phyloP scores from a whole-genome alignment of 2,888 invertebrate genomes.

The Dicycla oo region DNA sequence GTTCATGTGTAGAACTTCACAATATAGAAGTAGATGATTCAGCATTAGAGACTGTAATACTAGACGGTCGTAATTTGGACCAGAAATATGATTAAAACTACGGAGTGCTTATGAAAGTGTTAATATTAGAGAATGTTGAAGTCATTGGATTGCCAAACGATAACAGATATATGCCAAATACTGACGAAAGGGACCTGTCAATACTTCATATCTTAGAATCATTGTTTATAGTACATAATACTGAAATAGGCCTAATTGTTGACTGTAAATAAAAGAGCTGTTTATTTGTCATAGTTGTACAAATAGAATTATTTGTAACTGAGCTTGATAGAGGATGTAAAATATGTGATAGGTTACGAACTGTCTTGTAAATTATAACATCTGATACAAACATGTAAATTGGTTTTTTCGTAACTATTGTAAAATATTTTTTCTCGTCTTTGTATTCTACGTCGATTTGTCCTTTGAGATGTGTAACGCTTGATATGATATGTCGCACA shows the following conservation, averaged over 20 bases:
- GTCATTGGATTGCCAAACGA: conserved; percentile 77
- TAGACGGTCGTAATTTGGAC: conserved; percentile 50
- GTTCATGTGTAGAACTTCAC: conserved; percentile 69
- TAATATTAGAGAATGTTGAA: conserved; percentile 56
- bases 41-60: conserved; percentile 56
- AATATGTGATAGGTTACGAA: conserved; percentile 68
- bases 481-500: conserved; percentile 69
- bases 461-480: conserved; percentile 62
- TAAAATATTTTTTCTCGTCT: conserved; percentile 69
- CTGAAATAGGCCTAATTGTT: conserved; percentile 65
- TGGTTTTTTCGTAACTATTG: conserved; percentile 71
- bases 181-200: conserved; percentile 84
- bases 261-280: conserved; percentile 73
- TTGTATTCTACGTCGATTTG: conserved; percentile 71
- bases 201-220: conserved; percentile 88
- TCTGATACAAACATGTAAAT: conserved; percentile 65
- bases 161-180: conserved; percentile 83
- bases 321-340: conserved; percentile 74
- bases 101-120: conserved; percentile 56
- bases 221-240: conserved; percentile 62
- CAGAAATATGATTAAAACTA: conserved; percentile 40
- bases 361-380: conserved; percentile 74
- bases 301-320: conserved; percentile 72
- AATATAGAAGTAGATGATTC: conserved; percentile 55
- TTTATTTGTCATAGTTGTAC: conserved; percentile 81